A percentile compares a stretch with the other conserved stretches of the same genome.
phyloP scores from a whole-genome alignment of 2,888 invertebrate species.

The Corbicula japonica region DNA sequence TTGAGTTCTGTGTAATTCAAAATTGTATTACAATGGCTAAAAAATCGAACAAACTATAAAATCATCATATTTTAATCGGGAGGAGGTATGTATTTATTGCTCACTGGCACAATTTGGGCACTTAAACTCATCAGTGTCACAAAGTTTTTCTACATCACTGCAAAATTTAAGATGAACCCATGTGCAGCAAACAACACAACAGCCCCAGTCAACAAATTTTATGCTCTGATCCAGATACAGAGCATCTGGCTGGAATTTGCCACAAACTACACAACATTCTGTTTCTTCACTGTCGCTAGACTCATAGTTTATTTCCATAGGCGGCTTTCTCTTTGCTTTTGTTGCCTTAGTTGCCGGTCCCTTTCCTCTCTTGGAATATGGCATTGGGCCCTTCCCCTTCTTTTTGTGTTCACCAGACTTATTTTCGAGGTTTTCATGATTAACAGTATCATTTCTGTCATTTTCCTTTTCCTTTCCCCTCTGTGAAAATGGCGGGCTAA shows the following conservation, averaged over 20 bases:
- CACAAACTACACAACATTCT: conserved; percentile 13
- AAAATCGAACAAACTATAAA: too few species aligned
- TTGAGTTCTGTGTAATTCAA: too few species aligned
- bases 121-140: too few species aligned
- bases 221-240: not conserved
- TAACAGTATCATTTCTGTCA: not conserved
- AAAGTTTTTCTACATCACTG: not conserved
- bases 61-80: too few species aligned
- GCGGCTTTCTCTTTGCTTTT: too few species aligned
- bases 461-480: not conserved
- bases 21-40: too few species aligned
- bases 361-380: conserved; percentile 12
- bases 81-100: too few species aligned
- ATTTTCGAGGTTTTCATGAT: not conserved
- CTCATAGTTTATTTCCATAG: not conserved
- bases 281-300: too few species aligned
- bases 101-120: too few species aligned
- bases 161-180: conserved; percentile 37
- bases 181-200: conserved; percentile 1
- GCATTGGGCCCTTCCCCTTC: conserved; percentile 14
- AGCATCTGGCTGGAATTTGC: conserved; percentile 20
- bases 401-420: not conserved
- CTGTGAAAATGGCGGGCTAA: too few species aligned
- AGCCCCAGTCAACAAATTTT: conserved; percentile 27
- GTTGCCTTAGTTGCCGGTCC: conserved; percentile 9